phyloP scores from a whole-genome alignment of 1,140 invertebrate genomes.

The Medauroidea extradentata region DNA sequence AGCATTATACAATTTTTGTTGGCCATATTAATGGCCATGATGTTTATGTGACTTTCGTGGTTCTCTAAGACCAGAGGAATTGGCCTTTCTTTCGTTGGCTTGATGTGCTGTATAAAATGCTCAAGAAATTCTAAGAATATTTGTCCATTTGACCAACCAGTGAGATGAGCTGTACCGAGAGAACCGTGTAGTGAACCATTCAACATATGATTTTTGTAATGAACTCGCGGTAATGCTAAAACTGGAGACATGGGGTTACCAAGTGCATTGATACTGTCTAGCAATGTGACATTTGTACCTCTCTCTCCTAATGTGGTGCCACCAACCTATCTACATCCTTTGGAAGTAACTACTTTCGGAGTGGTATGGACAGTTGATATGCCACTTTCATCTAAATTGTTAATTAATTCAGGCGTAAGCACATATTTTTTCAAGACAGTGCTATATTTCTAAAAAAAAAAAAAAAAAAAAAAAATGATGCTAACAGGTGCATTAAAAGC shows the following conservation, averaged over 20 bases:
- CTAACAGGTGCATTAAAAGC: conserved; percentile 44
- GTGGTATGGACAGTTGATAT: conserved; percentile 34
- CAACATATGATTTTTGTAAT: conserved; percentile 13
- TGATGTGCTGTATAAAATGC: conserved; percentile 20
- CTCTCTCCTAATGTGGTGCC: no score
- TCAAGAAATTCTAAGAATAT: no score
- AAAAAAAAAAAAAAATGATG: conserved; percentile 39
- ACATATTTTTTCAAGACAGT: conserved; percentile 27
- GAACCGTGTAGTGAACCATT: conserved; percentile 21
- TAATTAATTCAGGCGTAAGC: conserved; percentile 25
- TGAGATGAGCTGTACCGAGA: conserved; percentile 24
- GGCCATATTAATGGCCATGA: conserved; percentile 24
- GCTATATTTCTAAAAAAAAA: conserved; percentile 29
- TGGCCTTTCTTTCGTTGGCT: conserved; percentile 28
- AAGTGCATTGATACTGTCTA: conserved; percentile 23
- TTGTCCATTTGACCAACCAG: conserved; percentile 35
- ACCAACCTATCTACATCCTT: conserved; percentile 32
- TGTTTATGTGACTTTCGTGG: conserved; percentile 35
- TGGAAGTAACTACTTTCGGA: conserved; percentile 32
- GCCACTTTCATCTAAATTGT: conserved; percentile 40
- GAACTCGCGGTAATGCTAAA: conserved; percentile 27
- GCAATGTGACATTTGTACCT: conserved; percentile 25
- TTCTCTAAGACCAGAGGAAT: conserved; percentile 40
- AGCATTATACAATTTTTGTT: conserved; percentile 25
- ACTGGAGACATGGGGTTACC: conserved; percentile 27